Conservation (phyloP, 2,888 invertebrate genomes). For the Oscheius sp. region DNA sequence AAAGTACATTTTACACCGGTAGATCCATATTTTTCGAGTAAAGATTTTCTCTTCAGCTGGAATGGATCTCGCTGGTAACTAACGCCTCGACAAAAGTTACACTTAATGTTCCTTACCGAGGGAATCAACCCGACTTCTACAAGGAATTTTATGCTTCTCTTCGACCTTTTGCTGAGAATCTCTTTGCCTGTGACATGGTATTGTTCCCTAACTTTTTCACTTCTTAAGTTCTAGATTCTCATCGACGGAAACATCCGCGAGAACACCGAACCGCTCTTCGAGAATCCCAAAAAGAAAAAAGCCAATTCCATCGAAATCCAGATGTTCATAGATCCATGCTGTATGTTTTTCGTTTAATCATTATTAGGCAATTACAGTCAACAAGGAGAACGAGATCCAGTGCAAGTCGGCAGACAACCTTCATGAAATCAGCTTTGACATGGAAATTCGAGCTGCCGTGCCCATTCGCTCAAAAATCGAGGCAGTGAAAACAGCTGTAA, state of each 20-base stretch:
- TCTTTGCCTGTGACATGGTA: constrained; percentile 46
- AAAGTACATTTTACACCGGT: constrained; percentile 48
- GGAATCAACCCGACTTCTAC: constrained; percentile 52
- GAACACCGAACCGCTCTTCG: constrained; percentile 50
- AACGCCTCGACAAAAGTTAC: constrained; percentile 53
- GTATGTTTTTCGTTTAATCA: constrained; percentile 35
- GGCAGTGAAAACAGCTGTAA: constrained; percentile 53
- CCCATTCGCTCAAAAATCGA: constrained; percentile 53
- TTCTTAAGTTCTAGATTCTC: constrained; percentile 37
- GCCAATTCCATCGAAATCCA: constrained; percentile 54
- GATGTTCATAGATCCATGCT: constrained; percentile 52
- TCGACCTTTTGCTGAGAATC: constrained; percentile 49
- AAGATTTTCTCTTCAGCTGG: constrained; percentile 35
- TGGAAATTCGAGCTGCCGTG: constrained; percentile 59
- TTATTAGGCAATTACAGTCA: constrained; percentile 37
- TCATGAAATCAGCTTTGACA: constrained; percentile 53
- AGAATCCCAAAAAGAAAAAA: constrained; percentile 59
- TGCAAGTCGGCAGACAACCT: constrained; percentile 43
- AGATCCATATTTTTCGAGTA: neutral
- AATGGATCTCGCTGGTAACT: constrained; percentile 58
- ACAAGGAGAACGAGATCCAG: constrained; percentile 43
- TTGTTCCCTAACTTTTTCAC: neutral
- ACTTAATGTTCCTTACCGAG: constrained; percentile 43
- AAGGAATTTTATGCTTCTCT: constrained; percentile 51
- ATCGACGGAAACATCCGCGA: constrained; percentile 54